phyloP scores from a whole-genome alignment of 2,888 invertebrate genomes.

The Eubasilissa splendida region DNA sequence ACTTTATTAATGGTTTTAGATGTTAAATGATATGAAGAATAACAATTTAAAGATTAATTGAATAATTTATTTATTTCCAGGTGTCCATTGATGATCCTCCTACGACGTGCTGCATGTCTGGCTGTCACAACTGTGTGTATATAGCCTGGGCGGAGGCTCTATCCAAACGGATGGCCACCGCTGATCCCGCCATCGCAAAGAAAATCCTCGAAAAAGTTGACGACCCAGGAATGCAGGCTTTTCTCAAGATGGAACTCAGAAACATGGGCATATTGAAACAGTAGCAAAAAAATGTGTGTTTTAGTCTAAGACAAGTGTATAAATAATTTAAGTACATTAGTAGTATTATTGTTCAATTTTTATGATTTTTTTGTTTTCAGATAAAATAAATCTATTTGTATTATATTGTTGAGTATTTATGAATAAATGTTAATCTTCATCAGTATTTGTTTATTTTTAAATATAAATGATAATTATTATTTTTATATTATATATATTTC shows the following conservation, averaged over 20 bases:
- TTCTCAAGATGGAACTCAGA: constrained; percentile 84
- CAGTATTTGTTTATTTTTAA: too few species aligned
- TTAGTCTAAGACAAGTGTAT: too few species aligned
- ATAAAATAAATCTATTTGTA: too few species aligned
- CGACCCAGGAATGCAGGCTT: constrained; percentile 88
- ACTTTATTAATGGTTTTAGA: too few species aligned
- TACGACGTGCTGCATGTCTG: constrained; percentile 91
- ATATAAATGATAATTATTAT: too few species aligned
- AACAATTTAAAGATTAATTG: background rate
- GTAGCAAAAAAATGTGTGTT: background rate
- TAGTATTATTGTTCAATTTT: too few species aligned
- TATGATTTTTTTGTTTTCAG: too few species aligned
- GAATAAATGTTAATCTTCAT: too few species aligned
- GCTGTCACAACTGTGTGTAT: constrained; percentile 95
- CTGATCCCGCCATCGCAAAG: constrained; percentile 79
- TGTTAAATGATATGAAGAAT: too few species aligned
- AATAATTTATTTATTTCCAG: constrained; percentile 61
- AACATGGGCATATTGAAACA: constrained; percentile 59
- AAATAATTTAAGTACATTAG: too few species aligned
- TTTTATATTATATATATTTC: too few species aligned
- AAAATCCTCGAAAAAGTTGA: constrained; percentile 83
- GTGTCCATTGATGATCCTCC: constrained; percentile 79
- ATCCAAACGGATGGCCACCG: constrained; percentile 73
- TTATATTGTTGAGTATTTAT: too few species aligned
- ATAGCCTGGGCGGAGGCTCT: constrained; percentile 90